Base-by-base conservation (phyloP, 2,797 vertebrate species). In the Phataginus tricuspis region DNA sequence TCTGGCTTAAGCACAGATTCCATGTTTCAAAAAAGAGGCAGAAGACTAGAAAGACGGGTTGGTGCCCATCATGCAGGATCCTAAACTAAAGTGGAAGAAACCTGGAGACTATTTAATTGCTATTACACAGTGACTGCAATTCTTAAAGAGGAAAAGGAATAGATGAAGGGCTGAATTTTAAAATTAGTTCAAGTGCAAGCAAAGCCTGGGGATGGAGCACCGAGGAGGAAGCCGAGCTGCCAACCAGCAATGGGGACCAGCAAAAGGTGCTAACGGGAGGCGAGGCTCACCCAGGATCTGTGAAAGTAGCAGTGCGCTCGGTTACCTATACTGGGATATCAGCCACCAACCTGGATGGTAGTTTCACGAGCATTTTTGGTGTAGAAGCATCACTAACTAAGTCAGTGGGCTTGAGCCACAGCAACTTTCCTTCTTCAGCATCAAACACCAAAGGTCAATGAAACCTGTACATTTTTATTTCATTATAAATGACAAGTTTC, bases 231-330 rank as follows among this genome's bases (percentile, higher is more conserved):
- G 79, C 10, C n/a, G 25, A 34, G n/a, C 5, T 63, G 14, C 68
- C 39, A n/a, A 74, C 59, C 7, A 71, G 27, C 27, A 3, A 80
- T 34, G 14, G 71, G 37, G 29, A 23, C 21, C 51, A 25, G 18
- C 1, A 14, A 8, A 53, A 9, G 9, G 23, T 31, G 45, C 16
- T 39, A 1, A 4, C 29, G 11, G 69, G 59, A 12, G 39, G 5
- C 5, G n/a, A 29, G 45, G 27, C 45, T 51, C 45, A 27, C 13
- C 21, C 6, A 25, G 71, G 42, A 15, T 45, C 42, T 10, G 42
- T 8, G 5, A 15, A 5, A 27, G 18, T 15, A 3, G 27, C 15
- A 37, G 2, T 12, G 71, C 1, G 45, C 45, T 1, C 16, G 2
- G 5, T 23, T 5, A 15, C 25, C n/a, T 13, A 7, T 3, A 7